Evolutionary conservation across 1,140 invertebrate species (phyloP).

Genomic region (Apis mellifera): DNA sequence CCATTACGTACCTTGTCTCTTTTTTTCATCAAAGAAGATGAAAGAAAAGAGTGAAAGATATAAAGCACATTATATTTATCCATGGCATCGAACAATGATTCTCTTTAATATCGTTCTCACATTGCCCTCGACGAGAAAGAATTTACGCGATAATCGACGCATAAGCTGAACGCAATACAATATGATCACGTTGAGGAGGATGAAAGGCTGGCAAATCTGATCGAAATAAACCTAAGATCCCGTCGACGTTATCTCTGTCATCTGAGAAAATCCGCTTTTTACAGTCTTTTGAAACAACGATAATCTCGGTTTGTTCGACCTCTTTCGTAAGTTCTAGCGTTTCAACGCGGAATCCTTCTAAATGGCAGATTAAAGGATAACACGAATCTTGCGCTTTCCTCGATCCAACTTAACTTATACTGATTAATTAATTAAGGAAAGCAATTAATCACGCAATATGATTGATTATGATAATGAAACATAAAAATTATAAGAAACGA

Average conservation of each 20-base stretch:
- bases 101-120: not conserved
- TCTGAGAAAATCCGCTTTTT: not conserved
- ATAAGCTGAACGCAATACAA: not conserved
- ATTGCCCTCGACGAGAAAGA: not conserved
- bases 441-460: not conserved
- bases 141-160: not conserved
- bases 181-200: not conserved
- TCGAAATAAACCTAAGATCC: not conserved
- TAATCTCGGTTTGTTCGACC: conserved; percentile 7
- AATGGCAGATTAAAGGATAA: not conserved
- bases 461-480: too few species aligned
- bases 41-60: too few species aligned
- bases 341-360: not conserved
- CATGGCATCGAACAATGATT: not conserved
- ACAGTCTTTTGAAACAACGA: not conserved
- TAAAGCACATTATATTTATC: not conserved
- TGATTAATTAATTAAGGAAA: not conserved
- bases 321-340: not conserved
- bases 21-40: too few species aligned
- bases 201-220: not conserved
- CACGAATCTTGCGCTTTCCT: not conserved
- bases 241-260: conserved; percentile 1
- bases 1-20: too few species aligned
- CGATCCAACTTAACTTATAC: not conserved
- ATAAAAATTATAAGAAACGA: too few species aligned